phyloP scores from a whole-genome alignment of 2,113 vertebrate genomes.

The Apistogramma diplotaenia region DNA sequence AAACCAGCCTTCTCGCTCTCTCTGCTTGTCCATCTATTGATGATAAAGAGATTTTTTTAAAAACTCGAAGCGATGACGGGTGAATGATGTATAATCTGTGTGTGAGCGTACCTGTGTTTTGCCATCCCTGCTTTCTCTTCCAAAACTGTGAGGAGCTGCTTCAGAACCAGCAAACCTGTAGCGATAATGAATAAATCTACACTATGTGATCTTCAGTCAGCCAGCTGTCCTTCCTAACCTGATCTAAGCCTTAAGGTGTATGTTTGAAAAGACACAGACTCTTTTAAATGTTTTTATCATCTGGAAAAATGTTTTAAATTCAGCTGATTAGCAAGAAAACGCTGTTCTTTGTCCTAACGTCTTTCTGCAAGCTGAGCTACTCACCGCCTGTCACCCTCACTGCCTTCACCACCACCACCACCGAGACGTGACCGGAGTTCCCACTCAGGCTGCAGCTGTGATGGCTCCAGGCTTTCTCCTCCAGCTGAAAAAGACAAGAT shows the following conservation, averaged over 20 bases:
- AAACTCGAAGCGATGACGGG: background rate
- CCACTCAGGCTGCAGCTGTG: conserved; percentile 58
- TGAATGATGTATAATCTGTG: background rate
- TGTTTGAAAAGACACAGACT: no score
- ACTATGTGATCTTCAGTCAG: background rate
- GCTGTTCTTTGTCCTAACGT: accelerated
- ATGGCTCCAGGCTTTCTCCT: conserved; percentile 63
- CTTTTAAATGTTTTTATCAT: no score
- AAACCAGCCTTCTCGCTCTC: conserved; percentile 84
- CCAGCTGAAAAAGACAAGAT: conserved; percentile 52
- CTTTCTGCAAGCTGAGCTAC: background rate
- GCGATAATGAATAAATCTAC: background rate
- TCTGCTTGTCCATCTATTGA: conserved; percentile 78
- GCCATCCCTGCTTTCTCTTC: background rate
- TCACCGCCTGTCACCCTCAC: conserved; percentile 71
- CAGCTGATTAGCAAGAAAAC: background rate
- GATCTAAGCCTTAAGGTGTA: background rate
- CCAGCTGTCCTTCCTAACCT: background rate
- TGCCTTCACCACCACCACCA: conserved; percentile 15
- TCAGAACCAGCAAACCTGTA: conserved; percentile 49
- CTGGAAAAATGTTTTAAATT: background rate
- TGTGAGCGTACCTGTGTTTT: conserved; percentile 42
- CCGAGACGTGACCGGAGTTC: conserved; percentile 56
- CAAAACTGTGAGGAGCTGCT: conserved; percentile 32
- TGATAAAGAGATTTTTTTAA: background rate